Conservation (phyloP, 2,888 invertebrate species). For the Phortica okadai region DNA sequence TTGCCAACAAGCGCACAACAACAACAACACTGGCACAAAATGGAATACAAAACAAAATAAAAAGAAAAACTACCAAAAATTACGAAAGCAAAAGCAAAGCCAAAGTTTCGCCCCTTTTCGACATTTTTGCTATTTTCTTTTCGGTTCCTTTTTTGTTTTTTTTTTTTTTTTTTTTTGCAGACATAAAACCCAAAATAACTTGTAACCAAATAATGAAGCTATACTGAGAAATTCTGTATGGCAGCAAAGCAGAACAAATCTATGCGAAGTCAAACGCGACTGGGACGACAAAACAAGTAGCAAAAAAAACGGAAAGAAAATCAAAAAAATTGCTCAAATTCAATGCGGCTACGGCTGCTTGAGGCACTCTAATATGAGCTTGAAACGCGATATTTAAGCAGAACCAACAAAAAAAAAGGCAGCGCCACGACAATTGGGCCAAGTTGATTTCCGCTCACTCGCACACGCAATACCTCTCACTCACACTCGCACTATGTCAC, state of each 20-base stretch:
- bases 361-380: neutral
- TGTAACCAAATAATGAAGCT: slow-evolving; percentile 41
- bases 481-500: neutral
- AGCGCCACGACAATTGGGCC: neutral
- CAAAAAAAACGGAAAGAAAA: neutral
- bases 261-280: slow-evolving; percentile 2
- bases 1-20: slow-evolving; percentile 57
- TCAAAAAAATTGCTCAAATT: neutral
- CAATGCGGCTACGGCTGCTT: neutral
- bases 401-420: neutral
- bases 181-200: slow-evolving; percentile 35
- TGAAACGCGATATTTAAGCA: no score
- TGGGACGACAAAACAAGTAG: neutral
- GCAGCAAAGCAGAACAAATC: neutral
- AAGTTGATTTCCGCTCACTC: neutral
- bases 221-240: slow-evolving; percentile 15
- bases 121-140: neutral
- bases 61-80: neutral
- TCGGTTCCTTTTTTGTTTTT: neutral
- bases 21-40: slow-evolving; percentile 21
- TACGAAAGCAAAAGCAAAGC: slow-evolving; percentile 55
- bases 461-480: neutral
- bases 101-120: slow-evolving; percentile 39
- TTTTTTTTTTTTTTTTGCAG: slow-evolving; percentile 4
- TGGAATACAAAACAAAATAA: neutral